Conservation (phyloP, 2,113 vertebrate species). For the Isurus oxyrinchus region DNA sequence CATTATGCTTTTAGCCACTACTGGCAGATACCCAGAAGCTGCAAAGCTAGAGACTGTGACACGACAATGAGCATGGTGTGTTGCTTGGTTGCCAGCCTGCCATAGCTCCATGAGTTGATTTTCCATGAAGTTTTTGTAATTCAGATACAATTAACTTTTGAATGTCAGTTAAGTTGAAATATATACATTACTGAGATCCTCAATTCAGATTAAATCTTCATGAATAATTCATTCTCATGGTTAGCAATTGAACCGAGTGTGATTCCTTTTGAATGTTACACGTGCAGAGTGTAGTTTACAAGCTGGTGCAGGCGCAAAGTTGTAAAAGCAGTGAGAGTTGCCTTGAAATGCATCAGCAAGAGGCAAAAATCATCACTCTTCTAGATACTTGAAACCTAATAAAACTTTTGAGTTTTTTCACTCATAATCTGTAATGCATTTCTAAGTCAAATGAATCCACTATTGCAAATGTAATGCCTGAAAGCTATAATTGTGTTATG, state of each 20-base stretch:
- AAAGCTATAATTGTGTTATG: background rate
- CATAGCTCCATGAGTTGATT: background rate
- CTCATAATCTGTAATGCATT: background rate
- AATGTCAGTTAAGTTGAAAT: background rate
- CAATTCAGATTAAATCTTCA: background rate
- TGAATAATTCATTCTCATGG: background rate
- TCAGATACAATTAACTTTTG: constrained; percentile 5
- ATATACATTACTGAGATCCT: background rate
- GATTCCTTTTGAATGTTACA: background rate
- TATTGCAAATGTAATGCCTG: background rate
- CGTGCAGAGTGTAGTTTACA: background rate
- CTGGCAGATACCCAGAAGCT: background rate
- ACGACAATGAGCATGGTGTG: background rate
- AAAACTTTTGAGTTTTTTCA: background rate
- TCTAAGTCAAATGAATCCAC: no score
- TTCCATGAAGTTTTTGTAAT: constrained; percentile 1
- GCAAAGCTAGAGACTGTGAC: background rate
- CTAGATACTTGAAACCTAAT: background rate
- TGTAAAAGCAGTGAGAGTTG: background rate
- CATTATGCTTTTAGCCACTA: background rate
- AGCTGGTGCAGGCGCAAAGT: background rate
- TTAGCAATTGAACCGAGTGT: background rate
- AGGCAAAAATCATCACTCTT: background rate
- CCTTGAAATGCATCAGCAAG: background rate
- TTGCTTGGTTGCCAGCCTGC: background rate